Percentiles rank a stretch among this genome's conserved stretches.
phyloP scores from a whole-genome alignment of 2,797 vertebrate genomes.

The Odontamblyopus rebecca region DNA sequence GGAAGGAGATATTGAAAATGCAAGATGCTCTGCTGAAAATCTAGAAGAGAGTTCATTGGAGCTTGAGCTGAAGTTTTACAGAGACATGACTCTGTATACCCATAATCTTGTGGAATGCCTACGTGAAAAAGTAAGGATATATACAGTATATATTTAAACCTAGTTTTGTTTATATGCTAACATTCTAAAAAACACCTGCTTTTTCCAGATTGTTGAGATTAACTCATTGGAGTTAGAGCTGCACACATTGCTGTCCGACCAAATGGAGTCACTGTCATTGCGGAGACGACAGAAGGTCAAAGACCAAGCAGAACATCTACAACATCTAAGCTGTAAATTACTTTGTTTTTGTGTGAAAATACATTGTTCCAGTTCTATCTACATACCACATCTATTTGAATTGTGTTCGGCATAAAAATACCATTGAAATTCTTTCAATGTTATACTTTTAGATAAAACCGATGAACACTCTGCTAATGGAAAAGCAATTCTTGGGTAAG shows the following conservation, averaged over 20 bases:
- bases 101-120: slow-evolving; percentile 91
- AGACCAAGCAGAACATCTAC: slow-evolving; percentile 79
- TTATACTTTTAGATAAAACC: slow-evolving; percentile 60
- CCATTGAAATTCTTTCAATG: not conserved
- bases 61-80: slow-evolving; percentile 85
- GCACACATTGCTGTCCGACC: slow-evolving; percentile 80
- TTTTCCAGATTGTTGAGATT: slow-evolving; percentile 68
- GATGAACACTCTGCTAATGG: slow-evolving; percentile 50
- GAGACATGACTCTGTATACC: slow-evolving; percentile 81
- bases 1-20: slow-evolving; percentile 76
- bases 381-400: not conserved
- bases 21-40: slow-evolving; percentile 75
- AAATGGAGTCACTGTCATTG: slow-evolving; percentile 67
- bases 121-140: slow-evolving; percentile 84
- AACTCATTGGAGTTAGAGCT: slow-evolving; percentile 84
- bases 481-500: slow-evolving; percentile 43
- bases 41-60: slow-evolving; percentile 81
- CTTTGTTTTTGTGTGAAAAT: not conserved
- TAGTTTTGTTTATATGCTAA: not conserved
- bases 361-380: not conserved
- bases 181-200: not conserved
- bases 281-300: slow-evolving; percentile 81
- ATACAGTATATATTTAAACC: not conserved
- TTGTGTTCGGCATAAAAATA: not conserved
- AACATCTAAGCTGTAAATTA: slow-evolving; percentile 81